These are phyloP conservation scores for Sminthopsis crassicaudata DNA, from an alignment of 2,113 vertebrate species.

Conservation along the genomic window DNA sequence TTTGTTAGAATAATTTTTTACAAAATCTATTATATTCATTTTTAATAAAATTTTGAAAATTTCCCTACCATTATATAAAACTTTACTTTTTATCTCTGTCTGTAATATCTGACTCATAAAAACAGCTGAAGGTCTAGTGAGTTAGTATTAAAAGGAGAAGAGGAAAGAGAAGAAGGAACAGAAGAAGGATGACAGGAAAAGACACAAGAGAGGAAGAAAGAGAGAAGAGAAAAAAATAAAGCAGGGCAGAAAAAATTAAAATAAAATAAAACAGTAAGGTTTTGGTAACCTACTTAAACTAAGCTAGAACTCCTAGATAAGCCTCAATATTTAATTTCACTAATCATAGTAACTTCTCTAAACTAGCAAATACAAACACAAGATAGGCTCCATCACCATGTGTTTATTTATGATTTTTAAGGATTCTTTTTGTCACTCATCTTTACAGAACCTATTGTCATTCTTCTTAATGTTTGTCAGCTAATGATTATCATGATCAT, in stretches of 20 bases:
- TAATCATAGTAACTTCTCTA: background rate
- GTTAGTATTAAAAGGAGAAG: background rate
- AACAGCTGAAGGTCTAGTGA: background rate
- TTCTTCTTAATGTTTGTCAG: slow-evolving; percentile 59
- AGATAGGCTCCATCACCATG: background rate
- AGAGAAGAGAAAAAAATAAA: too few relatives aligned
- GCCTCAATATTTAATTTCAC: background rate
- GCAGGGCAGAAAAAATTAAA: background rate
- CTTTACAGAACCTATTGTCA: slow-evolving; percentile 18
- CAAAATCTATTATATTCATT: background rate
- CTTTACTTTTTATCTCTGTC: background rate
- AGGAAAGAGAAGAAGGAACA: background rate
- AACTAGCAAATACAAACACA: background rate
- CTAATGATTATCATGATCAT: slow-evolving; percentile 70
- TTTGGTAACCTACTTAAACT: background rate
- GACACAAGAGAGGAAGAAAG: too few relatives aligned
- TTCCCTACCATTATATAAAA: background rate
- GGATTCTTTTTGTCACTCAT: too few relatives aligned
- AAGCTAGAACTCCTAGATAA: background rate
- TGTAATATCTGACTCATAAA: background rate
- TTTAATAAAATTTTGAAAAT: background rate
- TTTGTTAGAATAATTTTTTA: background rate
- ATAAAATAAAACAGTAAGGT: background rate
- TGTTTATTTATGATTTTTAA: slow-evolving; percentile 43
- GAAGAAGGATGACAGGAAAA: background rate